These are phyloP conservation scores for Semicossyphus pulcher DNA, from an alignment of 2,113 vertebrate species.

Conservation along the genomic window DNA sequence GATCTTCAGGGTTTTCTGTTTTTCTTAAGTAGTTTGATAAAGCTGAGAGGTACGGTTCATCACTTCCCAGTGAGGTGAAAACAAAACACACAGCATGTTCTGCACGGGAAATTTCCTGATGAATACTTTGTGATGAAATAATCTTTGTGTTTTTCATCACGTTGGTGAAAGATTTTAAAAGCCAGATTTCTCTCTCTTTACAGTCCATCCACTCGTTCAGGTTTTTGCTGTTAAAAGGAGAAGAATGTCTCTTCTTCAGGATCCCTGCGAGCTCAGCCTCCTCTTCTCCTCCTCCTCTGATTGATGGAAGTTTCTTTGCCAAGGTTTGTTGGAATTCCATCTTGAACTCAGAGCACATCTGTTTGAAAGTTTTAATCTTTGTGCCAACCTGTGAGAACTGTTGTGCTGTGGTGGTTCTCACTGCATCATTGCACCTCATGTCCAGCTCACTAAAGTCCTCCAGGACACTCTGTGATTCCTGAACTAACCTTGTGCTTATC, in stretches of 20 bases:
- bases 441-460: slow-evolving; percentile 53
- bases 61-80: slow-evolving; percentile 55
- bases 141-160: slow-evolving; percentile 41
- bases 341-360: slow-evolving; percentile 39
- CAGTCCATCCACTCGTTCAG: slow-evolving; percentile 56
- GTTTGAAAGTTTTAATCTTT: slow-evolving; percentile 49
- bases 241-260: slow-evolving; percentile 21
- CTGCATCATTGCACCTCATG: slow-evolving; percentile 64
- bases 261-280: slow-evolving; percentile 49
- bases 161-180: slow-evolving; percentile 17
- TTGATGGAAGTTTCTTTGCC: slow-evolving; percentile 43
- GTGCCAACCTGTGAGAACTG: slow-evolving; percentile 58
- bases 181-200: slow-evolving; percentile 44
- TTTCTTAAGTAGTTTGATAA: slow-evolving; percentile 33
- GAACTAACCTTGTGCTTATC: slow-evolving; percentile 51
- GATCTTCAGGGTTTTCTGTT: not conserved
- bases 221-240: slow-evolving; percentile 26
- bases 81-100: slow-evolving; percentile 42
- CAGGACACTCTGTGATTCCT: slow-evolving; percentile 31
- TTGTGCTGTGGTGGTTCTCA: not conserved
- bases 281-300: slow-evolving; percentile 59
- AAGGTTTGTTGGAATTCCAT: slow-evolving; percentile 18
- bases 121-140: not conserved
- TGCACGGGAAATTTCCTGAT: not conserved
- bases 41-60: slow-evolving; percentile 44